Conservation (phyloP, 1,140 invertebrate species). For the Plutomurus gul region DNA sequence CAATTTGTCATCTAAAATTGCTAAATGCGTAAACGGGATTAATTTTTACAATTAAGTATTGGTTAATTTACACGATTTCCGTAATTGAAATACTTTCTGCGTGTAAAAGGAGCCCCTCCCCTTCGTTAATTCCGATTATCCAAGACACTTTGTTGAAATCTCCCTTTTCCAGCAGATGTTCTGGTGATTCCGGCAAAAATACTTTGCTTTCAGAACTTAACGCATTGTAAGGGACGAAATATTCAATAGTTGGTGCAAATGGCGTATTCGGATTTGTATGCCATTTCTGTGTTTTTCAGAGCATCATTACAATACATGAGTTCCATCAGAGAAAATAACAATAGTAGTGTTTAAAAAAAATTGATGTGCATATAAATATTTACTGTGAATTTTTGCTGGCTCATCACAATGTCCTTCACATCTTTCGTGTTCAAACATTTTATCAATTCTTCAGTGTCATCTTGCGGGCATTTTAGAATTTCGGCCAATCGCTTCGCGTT, state of each 20-base stretch:
- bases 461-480: background rate
- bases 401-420: background rate
- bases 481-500: slow-evolving; percentile 52
- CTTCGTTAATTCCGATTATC: background rate
- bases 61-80: too few species aligned
- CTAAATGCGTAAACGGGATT: too few species aligned
- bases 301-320: too few species aligned
- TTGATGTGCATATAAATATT: too few species aligned
- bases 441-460: slow-evolving; percentile 2
- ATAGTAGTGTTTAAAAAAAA: too few species aligned
- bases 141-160: background rate
- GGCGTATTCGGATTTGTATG: background rate
- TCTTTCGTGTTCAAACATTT: slow-evolving; percentile 22
- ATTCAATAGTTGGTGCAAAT: background rate
- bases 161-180: background rate
- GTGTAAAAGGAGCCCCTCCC: background rate
- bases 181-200: background rate
- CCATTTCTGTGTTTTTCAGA: slow-evolving; percentile 17
- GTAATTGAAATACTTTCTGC: background rate
- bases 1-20: slow-evolving; percentile 4
- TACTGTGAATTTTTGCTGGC: slow-evolving; percentile 6
- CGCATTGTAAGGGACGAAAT: background rate
- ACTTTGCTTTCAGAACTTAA: background rate
- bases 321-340: too few species aligned
- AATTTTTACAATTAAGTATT: too few species aligned